Conservation (phyloP, 1,140 invertebrate genomes). For the Microplitis mediator region DNA sequence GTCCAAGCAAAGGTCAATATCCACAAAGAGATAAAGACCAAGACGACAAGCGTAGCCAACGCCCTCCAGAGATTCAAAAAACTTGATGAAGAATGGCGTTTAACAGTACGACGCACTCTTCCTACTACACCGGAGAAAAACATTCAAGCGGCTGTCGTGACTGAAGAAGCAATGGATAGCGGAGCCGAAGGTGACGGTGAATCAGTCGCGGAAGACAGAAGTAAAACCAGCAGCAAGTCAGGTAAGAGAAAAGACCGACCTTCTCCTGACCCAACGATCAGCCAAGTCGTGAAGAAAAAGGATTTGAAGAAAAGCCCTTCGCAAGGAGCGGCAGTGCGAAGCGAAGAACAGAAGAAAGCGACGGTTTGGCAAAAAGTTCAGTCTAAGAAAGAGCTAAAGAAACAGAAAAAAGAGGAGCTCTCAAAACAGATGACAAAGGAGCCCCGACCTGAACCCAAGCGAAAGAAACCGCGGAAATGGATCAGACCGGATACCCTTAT, state of each 20-base stretch:
- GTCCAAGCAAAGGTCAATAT: neutral
- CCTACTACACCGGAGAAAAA: too few relatives aligned
- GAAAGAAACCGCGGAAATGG: conserved; percentile 13
- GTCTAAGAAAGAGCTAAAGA: neutral
- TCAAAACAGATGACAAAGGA: neutral
- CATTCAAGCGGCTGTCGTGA: too few relatives aligned
- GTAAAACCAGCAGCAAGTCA: neutral
- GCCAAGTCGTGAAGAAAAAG: neutral
- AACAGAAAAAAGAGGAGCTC: neutral
- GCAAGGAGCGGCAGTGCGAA: neutral
- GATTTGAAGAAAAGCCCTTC: neutral
- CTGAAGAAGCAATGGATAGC: too few relatives aligned
- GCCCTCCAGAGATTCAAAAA: too few relatives aligned
- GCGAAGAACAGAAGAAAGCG: neutral
- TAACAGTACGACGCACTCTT: too few relatives aligned
- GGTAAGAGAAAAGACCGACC: neutral
- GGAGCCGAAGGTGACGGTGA: too few relatives aligned
- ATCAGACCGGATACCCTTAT: conserved; percentile 17
- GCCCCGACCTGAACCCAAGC: neutral
- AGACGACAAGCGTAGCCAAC: neutral
- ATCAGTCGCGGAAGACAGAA: neutral
- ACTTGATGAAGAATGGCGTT: too few relatives aligned
- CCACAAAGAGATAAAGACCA: conserved; percentile 1
- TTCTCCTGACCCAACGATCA: conserved; percentile 1
- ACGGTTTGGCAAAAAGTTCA: neutral